Conservation (phyloP, 2,113 vertebrate species). For the Chloebia gouldiae region DNA sequence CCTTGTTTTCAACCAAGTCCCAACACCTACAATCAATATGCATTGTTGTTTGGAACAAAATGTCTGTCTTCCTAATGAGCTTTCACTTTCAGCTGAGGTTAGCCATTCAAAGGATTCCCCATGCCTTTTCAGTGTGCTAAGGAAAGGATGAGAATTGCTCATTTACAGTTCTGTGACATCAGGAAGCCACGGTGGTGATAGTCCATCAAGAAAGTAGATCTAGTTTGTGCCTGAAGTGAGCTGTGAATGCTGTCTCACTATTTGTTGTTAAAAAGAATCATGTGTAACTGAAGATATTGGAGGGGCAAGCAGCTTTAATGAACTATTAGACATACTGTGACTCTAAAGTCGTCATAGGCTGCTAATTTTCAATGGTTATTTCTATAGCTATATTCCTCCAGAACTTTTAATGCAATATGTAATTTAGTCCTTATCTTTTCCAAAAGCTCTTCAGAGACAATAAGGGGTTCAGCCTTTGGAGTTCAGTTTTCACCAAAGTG, state of each 20-base stretch:
- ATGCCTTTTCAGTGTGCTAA: accelerated
- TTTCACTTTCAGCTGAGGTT: not conserved
- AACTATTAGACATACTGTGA: not conserved
- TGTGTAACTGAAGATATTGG: not conserved
- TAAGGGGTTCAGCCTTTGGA: not conserved
- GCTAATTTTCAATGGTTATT: not conserved
- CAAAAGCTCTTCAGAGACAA: not conserved
- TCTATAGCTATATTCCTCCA: not conserved
- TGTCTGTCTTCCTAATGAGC: not conserved
- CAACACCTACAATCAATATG: not conserved
- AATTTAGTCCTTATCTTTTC: not conserved
- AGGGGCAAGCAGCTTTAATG: not conserved
- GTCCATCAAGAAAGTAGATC: not conserved
- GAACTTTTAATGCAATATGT: not conserved
- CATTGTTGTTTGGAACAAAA: not conserved
- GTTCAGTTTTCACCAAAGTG: not conserved
- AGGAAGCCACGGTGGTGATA: not conserved
- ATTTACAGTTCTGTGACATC: not conserved
- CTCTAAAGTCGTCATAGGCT: not conserved
- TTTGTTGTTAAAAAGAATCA: not conserved
- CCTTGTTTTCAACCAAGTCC: not conserved
- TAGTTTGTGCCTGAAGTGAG: not conserved
- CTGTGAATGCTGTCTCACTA: not conserved
- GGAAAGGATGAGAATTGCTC: not conserved
- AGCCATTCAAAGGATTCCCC: not conserved